Evolutionary conservation across 53 echinoderm and acorn worm species (phyloP), one percentile per base, ranked within the genome.

Genomic region (Hippasteria phrygiana): DNA sequence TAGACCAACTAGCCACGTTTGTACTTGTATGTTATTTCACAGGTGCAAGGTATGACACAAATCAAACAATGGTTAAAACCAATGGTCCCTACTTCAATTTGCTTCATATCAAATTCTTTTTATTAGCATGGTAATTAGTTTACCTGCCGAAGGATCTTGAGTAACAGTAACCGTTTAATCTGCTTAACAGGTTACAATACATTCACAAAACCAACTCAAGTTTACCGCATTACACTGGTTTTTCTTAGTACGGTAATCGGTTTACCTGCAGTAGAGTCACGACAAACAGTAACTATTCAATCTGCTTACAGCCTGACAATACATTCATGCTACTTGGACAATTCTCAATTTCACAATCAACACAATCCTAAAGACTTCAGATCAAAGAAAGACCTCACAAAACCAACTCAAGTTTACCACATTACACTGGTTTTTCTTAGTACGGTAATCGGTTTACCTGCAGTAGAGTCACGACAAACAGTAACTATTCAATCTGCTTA

Each of bases 271-370:
- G 45, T 1, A 91, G 75, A 45, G 85, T 91, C 63, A 71, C 81
- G n/a, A 94, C 72, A 78, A 83, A 94, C 22, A 94, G 89, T 13
- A 91, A 91, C 43, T 94, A 83, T 17, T 17, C 71, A 13, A 2
- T n/a, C 64, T 56, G 90, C 95, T 92, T 93, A 89, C 13, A 95
- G 41, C 2, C n/a, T 76, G 9, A 91, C 75, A 0, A 93, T 88
- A 20, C 88, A 75, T 33, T 71, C 81, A 74, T 77, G 80, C 79
- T 91, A 88, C 20, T 35, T 65, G n/a, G 88, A 67, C 1, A n/a
- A n/a, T n/a, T n/a, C n/a, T n/a, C n/a, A n/a, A n/a, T n/a, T n/a
- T n/a, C n/a, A n/a, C n/a, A n/a, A n/a, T n/a, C n/a, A n/a, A n/a
- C n/a, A n/a, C n/a, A n/a, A n/a, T n/a, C n/a, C n/a, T n/a, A n/a